phyloP scores from a whole-genome alignment of 1,140 invertebrate genomes.

The Pararge aegeria region DNA sequence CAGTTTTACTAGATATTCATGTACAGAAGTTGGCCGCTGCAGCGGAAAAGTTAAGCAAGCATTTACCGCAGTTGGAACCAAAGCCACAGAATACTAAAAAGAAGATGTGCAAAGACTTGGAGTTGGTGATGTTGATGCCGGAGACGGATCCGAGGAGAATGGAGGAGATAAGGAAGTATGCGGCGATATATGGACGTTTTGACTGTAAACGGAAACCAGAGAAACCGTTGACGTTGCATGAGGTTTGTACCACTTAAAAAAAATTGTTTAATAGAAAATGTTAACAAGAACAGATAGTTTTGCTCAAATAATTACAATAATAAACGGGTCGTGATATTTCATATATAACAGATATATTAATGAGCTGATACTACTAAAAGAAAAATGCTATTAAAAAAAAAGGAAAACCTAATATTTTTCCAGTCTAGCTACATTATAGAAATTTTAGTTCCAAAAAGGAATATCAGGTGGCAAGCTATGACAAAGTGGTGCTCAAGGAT shows the following conservation, averaged over 20 bases:
- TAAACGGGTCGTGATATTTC: too few relatives aligned
- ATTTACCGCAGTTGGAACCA: constrained; percentile 91
- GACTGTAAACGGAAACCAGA: constrained; percentile 97
- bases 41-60: constrained; percentile 90
- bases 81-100: constrained; percentile 95
- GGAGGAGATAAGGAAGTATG: constrained; percentile 97
- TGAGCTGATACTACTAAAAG: too few relatives aligned
- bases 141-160: constrained; percentile 93
- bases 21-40: constrained; percentile 90
- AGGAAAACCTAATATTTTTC: too few relatives aligned
- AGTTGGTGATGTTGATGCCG: constrained; percentile 94
- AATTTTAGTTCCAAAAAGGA: too few relatives aligned
- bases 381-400: too few relatives aligned
- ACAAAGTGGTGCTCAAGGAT: too few relatives aligned
- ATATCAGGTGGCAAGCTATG: too few relatives aligned
- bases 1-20: constrained; percentile 90
- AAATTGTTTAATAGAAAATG: too few relatives aligned
- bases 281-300: too few relatives aligned
- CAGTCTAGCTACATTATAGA: too few relatives aligned
- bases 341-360: too few relatives aligned
- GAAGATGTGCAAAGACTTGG: constrained; percentile 94
- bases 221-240: constrained; percentile 97
- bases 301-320: too few relatives aligned
- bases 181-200: constrained; percentile 97
- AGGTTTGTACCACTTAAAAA: constrained; percentile 82